These are phyloP conservation scores for Cichladusa arquata DNA, from an alignment of 2,113 vertebrate genomes.

Conservation along the genomic window DNA sequence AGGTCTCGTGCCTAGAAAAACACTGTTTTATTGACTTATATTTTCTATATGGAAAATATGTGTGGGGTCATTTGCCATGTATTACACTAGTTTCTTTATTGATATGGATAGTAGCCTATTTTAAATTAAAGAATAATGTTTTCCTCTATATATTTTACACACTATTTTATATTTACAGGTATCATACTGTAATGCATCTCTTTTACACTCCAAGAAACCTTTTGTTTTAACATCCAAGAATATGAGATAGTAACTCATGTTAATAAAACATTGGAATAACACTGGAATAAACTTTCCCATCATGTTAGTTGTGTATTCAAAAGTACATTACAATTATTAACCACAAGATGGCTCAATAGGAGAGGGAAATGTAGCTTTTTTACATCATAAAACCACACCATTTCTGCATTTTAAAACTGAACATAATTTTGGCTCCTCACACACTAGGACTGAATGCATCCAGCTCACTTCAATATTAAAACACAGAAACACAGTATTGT, in stretches of 20 bases:
- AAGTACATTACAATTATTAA: conserved; percentile 11
- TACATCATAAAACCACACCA: fast-evolving
- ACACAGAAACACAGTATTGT: not conserved
- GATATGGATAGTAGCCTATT: not conserved
- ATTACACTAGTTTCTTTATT: not conserved
- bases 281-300: not conserved
- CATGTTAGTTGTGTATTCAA: not conserved
- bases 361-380: conserved; percentile 9
- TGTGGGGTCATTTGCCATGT: not conserved
- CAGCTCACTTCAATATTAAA: not conserved
- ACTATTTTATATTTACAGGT: not conserved
- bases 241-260: not conserved
- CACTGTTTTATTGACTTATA: not conserved
- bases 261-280: not conserved
- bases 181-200: not conserved
- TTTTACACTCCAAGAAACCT: not conserved
- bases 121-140: not conserved
- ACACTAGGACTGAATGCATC: not conserved
- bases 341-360: conserved; percentile 74
- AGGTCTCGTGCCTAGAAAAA: not conserved
- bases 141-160: not conserved
- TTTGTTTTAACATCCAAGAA: not conserved
- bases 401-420: not conserved
- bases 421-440: not conserved
- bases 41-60: not conserved